Conservation (phyloP, 2,888 invertebrate genomes). For the Tipula helvola region DNA sequence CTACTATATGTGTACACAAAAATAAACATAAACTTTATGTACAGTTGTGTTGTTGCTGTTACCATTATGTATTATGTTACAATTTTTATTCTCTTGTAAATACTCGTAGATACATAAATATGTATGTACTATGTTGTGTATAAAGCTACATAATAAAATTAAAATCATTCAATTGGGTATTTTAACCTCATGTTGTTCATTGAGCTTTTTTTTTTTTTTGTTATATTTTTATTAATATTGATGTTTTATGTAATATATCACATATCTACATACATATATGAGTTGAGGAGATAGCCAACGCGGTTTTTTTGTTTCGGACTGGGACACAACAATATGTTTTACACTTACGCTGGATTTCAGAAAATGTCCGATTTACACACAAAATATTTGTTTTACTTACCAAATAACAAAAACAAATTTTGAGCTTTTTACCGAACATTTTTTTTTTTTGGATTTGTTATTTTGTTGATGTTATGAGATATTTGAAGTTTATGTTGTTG, state of each 20-base stretch:
- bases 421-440: background rate
- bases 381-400: background rate
- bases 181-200: slow-evolving; percentile 7
- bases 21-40: background rate
- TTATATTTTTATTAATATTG: background rate
- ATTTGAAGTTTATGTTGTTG: background rate
- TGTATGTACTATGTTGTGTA: background rate
- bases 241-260: background rate
- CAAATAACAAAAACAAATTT: background rate
- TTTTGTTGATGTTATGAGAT: background rate
- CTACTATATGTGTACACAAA: background rate
- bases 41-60: background rate
- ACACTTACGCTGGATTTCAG: background rate
- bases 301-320: background rate
- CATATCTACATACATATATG: background rate
- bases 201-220: background rate
- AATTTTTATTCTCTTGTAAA: background rate
- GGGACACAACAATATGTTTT: background rate
- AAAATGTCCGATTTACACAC: background rate
- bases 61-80: background rate
- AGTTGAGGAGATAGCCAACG: background rate
- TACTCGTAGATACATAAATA: background rate
- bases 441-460: background rate
- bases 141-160: background rate
- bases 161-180: slow-evolving; percentile 1